Percentiles rank a stretch among this genome's conserved stretches.
phyloP scores from a whole-genome alignment of 2,113 vertebrate genomes.

The Lepus americanus region DNA sequence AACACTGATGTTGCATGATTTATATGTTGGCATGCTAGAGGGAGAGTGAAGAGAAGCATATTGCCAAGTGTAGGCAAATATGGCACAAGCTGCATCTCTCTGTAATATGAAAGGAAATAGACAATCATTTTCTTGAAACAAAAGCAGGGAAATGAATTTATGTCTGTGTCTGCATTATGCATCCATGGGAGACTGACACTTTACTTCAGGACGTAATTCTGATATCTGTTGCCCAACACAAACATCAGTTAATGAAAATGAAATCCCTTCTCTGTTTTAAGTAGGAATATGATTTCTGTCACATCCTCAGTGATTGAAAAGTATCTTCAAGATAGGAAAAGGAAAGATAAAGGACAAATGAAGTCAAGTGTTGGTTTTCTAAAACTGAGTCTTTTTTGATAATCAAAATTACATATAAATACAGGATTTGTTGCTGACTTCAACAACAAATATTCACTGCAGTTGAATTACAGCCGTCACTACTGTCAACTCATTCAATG shows the following conservation, averaged over 20 bases:
- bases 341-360: not conserved
- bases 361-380: not conserved
- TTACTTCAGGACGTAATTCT: not conserved
- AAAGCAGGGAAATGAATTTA: not conserved
- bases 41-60: not conserved
- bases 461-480: constrained; percentile 59
- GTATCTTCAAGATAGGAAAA: not conserved
- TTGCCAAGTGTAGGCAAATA: not conserved
- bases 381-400: not conserved
- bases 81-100: not conserved
- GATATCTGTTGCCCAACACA: not conserved
- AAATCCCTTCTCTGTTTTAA: not conserved
- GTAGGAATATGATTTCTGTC: not conserved
- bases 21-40: not conserved
- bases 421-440: not conserved
- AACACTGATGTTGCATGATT: not conserved
- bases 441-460: constrained; percentile 58
- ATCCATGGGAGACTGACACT: not conserved
- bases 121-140: not conserved
- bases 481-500: not conserved
- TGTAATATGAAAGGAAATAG: not conserved
- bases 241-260: not conserved
- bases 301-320: not conserved
- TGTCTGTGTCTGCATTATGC: not conserved
- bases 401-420: constrained; percentile 49